Conservation (phyloP, 2,113 vertebrate genomes). For the Sylvietta virens region DNA sequence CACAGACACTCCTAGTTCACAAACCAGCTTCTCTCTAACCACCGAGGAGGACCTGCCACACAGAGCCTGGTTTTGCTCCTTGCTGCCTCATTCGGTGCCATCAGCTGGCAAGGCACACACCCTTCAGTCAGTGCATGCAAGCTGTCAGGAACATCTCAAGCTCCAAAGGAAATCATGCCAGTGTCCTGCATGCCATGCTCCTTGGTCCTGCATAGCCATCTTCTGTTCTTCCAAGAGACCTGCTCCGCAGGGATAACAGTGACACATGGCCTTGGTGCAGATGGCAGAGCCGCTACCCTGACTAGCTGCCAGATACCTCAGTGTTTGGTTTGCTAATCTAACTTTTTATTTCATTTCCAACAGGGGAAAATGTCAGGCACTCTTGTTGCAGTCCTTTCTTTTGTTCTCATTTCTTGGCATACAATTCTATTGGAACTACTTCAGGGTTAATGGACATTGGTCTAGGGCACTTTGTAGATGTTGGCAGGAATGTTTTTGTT, state of each 20-base stretch:
- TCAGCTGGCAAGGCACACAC: not conserved
- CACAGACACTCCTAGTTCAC: rapidly evolving
- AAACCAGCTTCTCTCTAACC: not conserved
- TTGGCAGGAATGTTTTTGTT: not conserved
- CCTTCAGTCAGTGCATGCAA: rapidly evolving
- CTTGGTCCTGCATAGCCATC: conserved; percentile 20
- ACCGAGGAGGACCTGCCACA: not conserved
- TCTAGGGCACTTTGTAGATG: not conserved
- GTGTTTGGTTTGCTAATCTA: conserved; percentile 43
- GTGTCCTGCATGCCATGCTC: no score
- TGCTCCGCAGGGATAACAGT: conserved; percentile 9
- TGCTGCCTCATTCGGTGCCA: not conserved
- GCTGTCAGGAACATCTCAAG: not conserved
- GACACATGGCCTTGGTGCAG: conserved; percentile 47
- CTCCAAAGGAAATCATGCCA: not conserved
- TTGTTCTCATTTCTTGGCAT: conserved; percentile 29
- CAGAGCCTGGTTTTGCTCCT: not conserved
- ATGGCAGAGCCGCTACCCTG: conserved; percentile 12
- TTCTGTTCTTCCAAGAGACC: conserved; percentile 26
- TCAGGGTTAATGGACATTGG: conserved; percentile 22
- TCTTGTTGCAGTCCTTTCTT: not conserved
- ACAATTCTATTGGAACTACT: not conserved
- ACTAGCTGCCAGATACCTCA: conserved; percentile 39
- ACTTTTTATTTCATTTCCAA: conserved; percentile 34
- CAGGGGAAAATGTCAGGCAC: not conserved